Percentiles rank a stretch among this genome's conserved stretches.
Conservation (phyloP, 2,888 invertebrate species). For the Tipula confusa region DNA sequence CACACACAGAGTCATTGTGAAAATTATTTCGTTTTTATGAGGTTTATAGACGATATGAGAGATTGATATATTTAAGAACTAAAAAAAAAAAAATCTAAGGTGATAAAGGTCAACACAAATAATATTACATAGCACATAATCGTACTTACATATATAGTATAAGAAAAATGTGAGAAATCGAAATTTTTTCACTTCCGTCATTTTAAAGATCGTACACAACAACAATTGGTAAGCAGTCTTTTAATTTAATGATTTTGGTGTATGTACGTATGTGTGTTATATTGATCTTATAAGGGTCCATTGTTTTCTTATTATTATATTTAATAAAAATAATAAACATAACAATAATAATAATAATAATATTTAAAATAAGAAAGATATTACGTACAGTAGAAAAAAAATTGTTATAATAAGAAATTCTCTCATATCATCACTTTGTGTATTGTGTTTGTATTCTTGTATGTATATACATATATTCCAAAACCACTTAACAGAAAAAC, state of each 20-base stretch:
- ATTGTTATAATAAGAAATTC: constrained; percentile 12
- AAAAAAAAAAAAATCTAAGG: background rate
- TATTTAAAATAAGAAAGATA: constrained; percentile 25
- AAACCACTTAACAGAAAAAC: constrained; percentile 13
- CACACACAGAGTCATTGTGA: background rate
- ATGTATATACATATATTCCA: background rate
- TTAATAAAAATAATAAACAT: constrained; percentile 16
- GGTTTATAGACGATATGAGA: background rate
- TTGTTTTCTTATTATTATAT: background rate
- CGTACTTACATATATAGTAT: too few relatives aligned
- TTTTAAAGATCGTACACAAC: background rate
- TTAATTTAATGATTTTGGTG: background rate
- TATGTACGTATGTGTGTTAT: background rate
- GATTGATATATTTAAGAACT: background rate
- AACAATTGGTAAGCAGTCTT: background rate
- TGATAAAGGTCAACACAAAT: background rate
- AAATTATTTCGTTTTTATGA: background rate
- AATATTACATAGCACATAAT: too few relatives aligned
- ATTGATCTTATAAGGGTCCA: constrained; percentile 1
- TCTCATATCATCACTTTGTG: constrained; percentile 7
- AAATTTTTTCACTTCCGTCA: background rate
- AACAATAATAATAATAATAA: constrained; percentile 3
- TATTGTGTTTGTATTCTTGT: background rate
- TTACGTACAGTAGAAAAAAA: constrained; percentile 5
- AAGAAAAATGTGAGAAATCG: background rate